A percentile compares a stretch with the other conserved stretches of the same genome.
Evolutionary conservation across 2,113 vertebrate species (phyloP).

Genomic region (Ictalurus furcatus): DNA sequence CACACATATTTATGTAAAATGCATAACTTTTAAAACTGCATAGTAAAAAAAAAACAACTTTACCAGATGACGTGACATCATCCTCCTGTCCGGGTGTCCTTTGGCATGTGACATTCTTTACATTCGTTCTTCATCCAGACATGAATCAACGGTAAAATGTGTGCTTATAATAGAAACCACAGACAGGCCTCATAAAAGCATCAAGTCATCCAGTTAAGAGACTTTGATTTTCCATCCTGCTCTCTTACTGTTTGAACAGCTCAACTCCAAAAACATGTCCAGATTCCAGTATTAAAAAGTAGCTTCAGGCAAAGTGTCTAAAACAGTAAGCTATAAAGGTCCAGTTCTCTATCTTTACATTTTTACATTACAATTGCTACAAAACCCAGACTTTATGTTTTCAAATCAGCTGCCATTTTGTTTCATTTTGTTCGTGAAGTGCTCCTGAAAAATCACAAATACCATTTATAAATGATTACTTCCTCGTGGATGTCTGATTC

Average conservation of each 20-base stretch:
- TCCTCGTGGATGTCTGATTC: neutral
- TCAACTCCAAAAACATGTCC: neutral
- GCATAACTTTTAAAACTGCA: neutral
- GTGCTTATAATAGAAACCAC: slow-evolving; percentile 25
- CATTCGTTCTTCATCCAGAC: neutral
- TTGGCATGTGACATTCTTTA: neutral
- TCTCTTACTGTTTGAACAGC: neutral
- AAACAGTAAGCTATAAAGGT: neutral
- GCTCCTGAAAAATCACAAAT: neutral
- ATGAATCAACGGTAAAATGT: slow-evolving; percentile 11
- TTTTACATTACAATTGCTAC: neutral
- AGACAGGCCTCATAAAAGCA: slow-evolving; percentile 21
- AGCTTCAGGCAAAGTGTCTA: neutral
- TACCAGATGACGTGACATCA: slow-evolving; percentile 1
- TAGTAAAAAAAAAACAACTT: neutral
- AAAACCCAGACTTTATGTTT: neutral
- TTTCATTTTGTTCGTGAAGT: neutral
- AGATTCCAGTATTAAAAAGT: neutral
- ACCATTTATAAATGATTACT: neutral
- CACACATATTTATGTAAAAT: neutral
- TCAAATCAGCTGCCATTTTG: neutral
- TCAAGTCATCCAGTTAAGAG: slow-evolving; percentile 18
- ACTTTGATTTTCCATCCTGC: neutral
- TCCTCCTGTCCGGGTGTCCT: neutral
- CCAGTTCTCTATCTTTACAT: neutral